Percentiles rank a stretch among this genome's conserved stretches.
phyloP scores from a whole-genome alignment of 2,797 vertebrate genomes.

The Diglossa cyanea region DNA sequence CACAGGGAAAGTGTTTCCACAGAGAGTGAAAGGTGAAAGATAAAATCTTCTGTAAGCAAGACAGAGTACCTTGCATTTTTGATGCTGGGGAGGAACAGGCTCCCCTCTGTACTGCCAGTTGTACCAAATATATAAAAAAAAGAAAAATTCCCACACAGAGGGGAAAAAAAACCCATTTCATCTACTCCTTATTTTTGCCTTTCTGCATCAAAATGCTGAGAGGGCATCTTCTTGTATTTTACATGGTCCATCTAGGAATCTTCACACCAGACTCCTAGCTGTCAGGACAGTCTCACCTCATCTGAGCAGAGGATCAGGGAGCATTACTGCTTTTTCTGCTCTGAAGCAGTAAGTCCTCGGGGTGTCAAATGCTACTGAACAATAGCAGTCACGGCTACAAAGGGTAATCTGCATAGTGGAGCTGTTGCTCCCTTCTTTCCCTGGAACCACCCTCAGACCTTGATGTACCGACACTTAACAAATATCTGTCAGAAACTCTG shows the following conservation, averaged over 20 bases:
- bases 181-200: not conserved
- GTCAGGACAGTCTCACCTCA: not conserved
- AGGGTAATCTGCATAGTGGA: not conserved
- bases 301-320: not conserved
- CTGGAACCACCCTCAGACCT: not conserved
- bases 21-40: not conserved
- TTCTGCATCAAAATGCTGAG: not conserved
- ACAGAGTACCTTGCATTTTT: not conserved
- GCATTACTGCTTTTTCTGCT: not conserved
- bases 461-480: not conserved
- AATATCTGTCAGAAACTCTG: not conserved
- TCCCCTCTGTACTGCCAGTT: not conserved
- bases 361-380: not conserved
- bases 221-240: not conserved
- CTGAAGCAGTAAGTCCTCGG: not conserved
- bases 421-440: not conserved
- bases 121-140: not conserved
- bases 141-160: not conserved
- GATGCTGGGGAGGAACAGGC: not conserved
- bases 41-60: not conserved
- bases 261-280: not conserved
- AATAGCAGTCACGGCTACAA: not conserved
- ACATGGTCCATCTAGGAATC: not conserved
- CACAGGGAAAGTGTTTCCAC: not conserved
- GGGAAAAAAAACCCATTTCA: fast-evolving